phyloP scores from a whole-genome alignment of 2,888 invertebrate species.

The Cataglyphis rosenhaueri region DNA sequence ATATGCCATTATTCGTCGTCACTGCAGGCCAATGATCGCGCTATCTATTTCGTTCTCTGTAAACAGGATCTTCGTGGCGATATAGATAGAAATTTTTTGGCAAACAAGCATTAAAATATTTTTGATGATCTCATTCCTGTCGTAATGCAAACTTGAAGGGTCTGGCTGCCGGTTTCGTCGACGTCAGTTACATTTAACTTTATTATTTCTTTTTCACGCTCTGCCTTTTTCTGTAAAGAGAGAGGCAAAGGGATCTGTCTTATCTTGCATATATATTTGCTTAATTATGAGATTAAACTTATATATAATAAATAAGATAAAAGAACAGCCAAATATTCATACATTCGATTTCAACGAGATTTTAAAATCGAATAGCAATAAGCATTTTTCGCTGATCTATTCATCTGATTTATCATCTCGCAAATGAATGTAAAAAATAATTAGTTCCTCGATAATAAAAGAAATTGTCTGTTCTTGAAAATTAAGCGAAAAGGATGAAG shows the following conservation, averaged over 20 bases:
- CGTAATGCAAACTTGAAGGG: constrained; percentile 32
- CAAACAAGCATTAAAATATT: not conserved
- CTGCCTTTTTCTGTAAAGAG: not conserved
- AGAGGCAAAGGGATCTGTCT: not conserved
- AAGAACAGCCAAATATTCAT: not conserved
- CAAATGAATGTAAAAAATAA: not conserved
- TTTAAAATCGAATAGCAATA: not conserved
- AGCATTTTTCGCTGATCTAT: not conserved
- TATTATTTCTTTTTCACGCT: not conserved
- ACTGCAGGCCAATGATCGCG: constrained; percentile 48
- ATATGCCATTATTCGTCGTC: not conserved
- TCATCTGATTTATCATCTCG: not conserved
- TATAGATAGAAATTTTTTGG: constrained; percentile 39
- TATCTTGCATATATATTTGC: not conserved
- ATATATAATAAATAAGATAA: not conserved
- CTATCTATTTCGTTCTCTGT: constrained; percentile 19
- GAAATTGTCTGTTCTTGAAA: not conserved
- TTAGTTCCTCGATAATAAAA: not conserved
- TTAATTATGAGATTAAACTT: not conserved
- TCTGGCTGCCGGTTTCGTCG: constrained; percentile 15
- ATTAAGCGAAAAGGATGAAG: not conserved
- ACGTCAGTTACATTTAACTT: constrained; percentile 10
- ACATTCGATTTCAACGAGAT: not conserved
- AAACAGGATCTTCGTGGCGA: constrained; percentile 24
- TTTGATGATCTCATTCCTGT: constrained; percentile 42